Percentiles rank a stretch among this genome's conserved stretches.
Evolutionary conservation across 1,140 invertebrate genomes (phyloP).

Genomic region (Drosophila eugracilis): DNA sequence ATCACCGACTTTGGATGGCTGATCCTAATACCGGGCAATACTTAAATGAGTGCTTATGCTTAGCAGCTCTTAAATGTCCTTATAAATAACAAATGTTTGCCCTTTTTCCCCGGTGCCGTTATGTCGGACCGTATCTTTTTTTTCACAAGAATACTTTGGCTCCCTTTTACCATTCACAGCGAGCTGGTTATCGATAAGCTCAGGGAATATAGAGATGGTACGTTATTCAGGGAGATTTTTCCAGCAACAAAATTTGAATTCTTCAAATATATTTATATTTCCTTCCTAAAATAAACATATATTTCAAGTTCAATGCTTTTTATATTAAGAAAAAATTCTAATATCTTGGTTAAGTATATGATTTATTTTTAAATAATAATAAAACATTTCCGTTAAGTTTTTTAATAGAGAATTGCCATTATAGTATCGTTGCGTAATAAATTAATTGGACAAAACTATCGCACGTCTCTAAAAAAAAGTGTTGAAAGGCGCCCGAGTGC

Average conservation of each 20-base stretch:
- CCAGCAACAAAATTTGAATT: too few species aligned
- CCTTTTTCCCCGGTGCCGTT: constrained; percentile 4
- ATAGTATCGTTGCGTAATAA: too few species aligned
- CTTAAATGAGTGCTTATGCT: neutral
- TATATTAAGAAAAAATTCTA: too few species aligned
- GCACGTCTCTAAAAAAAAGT: constrained; percentile 14
- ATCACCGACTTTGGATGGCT: constrained; percentile 19
- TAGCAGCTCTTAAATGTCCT: neutral
- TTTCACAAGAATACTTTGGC: constrained; percentile 11
- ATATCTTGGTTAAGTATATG: too few species aligned
- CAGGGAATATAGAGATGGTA: neutral
- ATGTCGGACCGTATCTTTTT: constrained; percentile 13
- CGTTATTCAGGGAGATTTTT: too few species aligned
- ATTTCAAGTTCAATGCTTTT: too few species aligned
- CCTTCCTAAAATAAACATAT: too few species aligned
- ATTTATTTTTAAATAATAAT: too few species aligned
- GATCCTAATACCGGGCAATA: neutral
- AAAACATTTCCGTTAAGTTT: too few species aligned
- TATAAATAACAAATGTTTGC: neutral
- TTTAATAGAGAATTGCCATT: too few species aligned
- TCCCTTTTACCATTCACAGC: constrained; percentile 17
- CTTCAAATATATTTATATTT: too few species aligned
- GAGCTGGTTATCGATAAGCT: constrained; percentile 19
- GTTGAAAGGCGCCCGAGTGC: constrained; percentile 1
- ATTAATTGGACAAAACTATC: too few species aligned